Base-by-base conservation (phyloP, 2,888 invertebrate species). In the Galeopsomyia nigrocyanea region DNA sequence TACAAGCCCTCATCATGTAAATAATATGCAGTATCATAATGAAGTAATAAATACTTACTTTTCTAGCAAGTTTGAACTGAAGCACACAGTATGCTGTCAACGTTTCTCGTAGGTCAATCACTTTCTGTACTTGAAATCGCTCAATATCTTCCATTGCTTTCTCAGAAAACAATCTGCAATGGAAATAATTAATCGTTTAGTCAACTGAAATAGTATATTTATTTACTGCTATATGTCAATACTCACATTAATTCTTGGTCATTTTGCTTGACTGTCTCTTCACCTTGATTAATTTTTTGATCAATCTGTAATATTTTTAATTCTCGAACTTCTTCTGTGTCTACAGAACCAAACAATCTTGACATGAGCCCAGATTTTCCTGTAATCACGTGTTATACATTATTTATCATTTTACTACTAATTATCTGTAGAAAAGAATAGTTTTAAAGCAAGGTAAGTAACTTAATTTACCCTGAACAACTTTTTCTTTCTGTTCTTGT, bases 361-460 rank as follows among this genome's bases (percentile, higher is more conserved):
- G 92, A 92, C 90, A 94, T 92, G n/a, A 93, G 81, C 0, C 93
- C 90, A 0, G 91, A 88, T 82, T 92, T 93, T 72, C 93, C 93
- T 80, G 53, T 2, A 73, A 74, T 46, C 10, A 56, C 10, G 39
- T 22, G 26, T 53, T n/a, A 58, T 53, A 16, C 10, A 50, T 62
- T 49, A 49, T 21, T 21, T 47, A 7, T 7, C 3, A 39, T 39
- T 39, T 1, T 13, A 10, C 39, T 5, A 39, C 7, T 39, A 39
- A 5, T 68, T 60, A 51, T 51, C 16, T 10, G 31, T 39, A 22
- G 51, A 51, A 56, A 14, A n/a, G 22, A 46, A 3, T 10, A 14
- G 17, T 6, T 51, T 60, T 67, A 57, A 17, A 6, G 3, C 1
- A 16, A 46, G 56, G 16, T 39, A 17, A 10, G 14, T 50, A 39